A percentile compares a stretch with the other conserved stretches of the same genome.
These are phyloP conservation scores for Melipona bicolor DNA, from an alignment of 2,888 invertebrate species.

Conservation along the genomic window DNA sequence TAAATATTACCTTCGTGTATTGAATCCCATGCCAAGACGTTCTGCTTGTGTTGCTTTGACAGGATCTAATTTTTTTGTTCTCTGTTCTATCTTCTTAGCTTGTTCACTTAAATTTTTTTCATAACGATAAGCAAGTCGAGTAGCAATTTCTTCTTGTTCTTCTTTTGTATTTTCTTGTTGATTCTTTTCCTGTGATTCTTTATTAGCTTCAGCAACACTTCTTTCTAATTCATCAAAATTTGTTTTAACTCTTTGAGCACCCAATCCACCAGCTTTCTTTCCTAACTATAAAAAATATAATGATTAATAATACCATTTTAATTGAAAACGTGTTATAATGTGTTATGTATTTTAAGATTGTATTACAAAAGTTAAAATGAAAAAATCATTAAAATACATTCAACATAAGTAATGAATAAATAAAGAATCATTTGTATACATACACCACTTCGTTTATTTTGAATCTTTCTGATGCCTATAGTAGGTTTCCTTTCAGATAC, in stretches of 20 bases:
- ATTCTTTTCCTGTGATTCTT: slow-evolving; percentile 79
- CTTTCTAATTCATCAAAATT: slow-evolving; percentile 98
- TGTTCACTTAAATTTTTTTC: slow-evolving; percentile 89
- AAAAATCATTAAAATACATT: not conserved
- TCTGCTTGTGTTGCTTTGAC: slow-evolving; percentile 95
- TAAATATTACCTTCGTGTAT: slow-evolving; percentile 84
- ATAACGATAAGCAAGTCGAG: slow-evolving; percentile 88
- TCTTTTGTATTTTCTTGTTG: slow-evolving; percentile 86
- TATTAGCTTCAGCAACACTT: slow-evolving; percentile 91
- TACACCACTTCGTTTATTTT: slow-evolving; percentile 89
- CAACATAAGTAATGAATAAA: slow-evolving; percentile 13
- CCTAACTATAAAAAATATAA: slow-evolving; percentile 87
- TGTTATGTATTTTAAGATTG: slow-evolving; percentile 13
- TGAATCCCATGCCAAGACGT: slow-evolving; percentile 96
- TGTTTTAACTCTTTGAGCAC: slow-evolving; percentile 96
- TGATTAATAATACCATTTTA: not conserved
- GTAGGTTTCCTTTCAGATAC: slow-evolving; percentile 87
- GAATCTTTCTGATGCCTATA: slow-evolving; percentile 89
- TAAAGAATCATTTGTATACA: slow-evolving; percentile 73
- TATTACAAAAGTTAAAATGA: not conserved
- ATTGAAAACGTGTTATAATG: not conserved
- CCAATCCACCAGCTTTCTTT: slow-evolving; percentile 93
- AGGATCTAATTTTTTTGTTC: slow-evolving; percentile 90
- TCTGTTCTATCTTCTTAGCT: slow-evolving; percentile 90
- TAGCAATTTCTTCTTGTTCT: slow-evolving; percentile 89